A percentile compares a stretch with the other conserved stretches of the same genome.
These are phyloP conservation scores for Poecilia picta DNA, from an alignment of 2,797 vertebrate genomes.

Conservation along the genomic window DNA sequence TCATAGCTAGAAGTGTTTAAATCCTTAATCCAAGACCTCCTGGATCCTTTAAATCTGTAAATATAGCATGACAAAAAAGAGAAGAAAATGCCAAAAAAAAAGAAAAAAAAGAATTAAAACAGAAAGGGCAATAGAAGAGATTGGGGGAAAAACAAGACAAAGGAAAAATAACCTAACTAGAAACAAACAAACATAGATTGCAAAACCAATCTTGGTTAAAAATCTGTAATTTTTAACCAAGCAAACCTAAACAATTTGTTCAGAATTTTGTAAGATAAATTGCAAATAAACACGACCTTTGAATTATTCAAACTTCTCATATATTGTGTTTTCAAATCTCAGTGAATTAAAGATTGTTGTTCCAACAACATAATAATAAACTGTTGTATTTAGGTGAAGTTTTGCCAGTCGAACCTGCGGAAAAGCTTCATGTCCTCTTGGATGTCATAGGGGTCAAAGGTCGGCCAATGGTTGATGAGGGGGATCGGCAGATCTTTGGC, in stretches of 20 bases:
- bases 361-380: not conserved
- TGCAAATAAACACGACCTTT: not conserved
- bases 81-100: not conserved
- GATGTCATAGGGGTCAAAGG: constrained; percentile 86
- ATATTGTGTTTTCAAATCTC: not conserved
- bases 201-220: not conserved
- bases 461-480: constrained; percentile 94
- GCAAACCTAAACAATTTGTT: not conserved
- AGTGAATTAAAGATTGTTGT: not conserved
- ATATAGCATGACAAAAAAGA: not conserved
- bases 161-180: not conserved
- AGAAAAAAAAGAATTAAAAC: no score
- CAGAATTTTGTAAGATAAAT: not conserved
- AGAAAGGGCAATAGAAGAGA: not conserved
- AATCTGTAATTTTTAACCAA: not conserved
- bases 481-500: constrained; percentile 90
- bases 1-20: not conserved
- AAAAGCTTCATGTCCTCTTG: constrained; percentile 88
- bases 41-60: not conserved
- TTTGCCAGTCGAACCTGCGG: constrained; percentile 81
- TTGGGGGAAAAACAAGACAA: not conserved
- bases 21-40: not conserved
- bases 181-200: not conserved
- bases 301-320: not conserved
- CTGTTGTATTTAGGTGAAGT: not conserved